Evolutionary conservation across 2,888 invertebrate genomes (phyloP), one percentile per base, ranked within the genome.

Genomic region (Quadroppia sp.): DNA sequence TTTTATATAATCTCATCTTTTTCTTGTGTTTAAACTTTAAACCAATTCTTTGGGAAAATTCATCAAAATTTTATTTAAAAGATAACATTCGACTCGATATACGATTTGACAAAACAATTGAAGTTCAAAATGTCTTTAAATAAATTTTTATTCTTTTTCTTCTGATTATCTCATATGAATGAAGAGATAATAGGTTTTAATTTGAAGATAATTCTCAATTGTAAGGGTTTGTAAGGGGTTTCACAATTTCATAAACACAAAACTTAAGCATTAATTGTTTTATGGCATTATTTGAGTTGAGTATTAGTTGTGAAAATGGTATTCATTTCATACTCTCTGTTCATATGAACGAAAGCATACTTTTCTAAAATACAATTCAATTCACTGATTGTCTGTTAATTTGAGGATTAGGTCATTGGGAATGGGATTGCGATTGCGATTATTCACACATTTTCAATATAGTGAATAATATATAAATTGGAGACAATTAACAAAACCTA

Each of bases 371-470:
- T 36, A 11, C 15, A 7, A 53, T 13, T 53, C 53, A n/a, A 61
- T 36, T n/a, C 61, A 61, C 30, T 32, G 23, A 67, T 40, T 42
- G 42, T 67, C 36, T 23, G 40, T 67, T 67, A 40, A 67, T 67
- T 67, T 40, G 67, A 36, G 67, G 67, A 67, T 67, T 67, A 67
- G 67, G 67, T 67, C 67, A 67, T 67, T 64, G 36, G 36, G 36
- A 36, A 7, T 45, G 30, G 67, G 67, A 67, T 67, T 64, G 36
- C 6, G 36, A 36, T 36, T 45, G 30, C 40, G 67, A 67, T 67
- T 67, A 67, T 40, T 67, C 67, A 36, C 40, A 36, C 40, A 67
- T 40, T 23, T 23, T 9, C 61, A 59, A 28, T 28, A 4, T 15
- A 30, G 9, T 59, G 30, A 17, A 30, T n/a, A n/a, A n/a, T n/a